Evolutionary conservation across 1,140 invertebrate species (phyloP).

Genomic region (Tetraneura akinire): DNA sequence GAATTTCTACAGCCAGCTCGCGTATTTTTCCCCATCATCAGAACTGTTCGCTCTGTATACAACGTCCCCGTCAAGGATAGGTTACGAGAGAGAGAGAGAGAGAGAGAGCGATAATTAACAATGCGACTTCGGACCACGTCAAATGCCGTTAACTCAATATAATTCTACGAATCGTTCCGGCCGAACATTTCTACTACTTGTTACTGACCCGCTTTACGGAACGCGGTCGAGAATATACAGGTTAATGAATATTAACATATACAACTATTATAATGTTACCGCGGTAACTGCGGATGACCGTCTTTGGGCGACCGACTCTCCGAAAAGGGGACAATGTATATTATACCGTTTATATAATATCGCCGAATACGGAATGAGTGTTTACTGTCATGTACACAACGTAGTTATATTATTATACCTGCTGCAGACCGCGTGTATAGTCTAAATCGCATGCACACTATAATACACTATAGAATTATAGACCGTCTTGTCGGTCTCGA

Average conservation of each 20-base stretch:
- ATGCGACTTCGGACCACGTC: conserved; percentile 3
- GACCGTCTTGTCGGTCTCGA: background rate
- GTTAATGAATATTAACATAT: conserved; percentile 14
- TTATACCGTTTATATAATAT: background rate
- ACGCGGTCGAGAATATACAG: background rate
- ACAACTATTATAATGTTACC: too few species aligned
- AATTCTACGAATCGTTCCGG: too few species aligned
- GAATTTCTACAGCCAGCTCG: too few species aligned
- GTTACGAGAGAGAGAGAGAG: too few species aligned
- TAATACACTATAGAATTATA: too few species aligned
- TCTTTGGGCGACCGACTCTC: background rate
- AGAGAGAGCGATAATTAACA: too few species aligned
- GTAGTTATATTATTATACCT: background rate
- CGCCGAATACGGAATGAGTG: conserved; percentile 22
- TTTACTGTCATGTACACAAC: background rate
- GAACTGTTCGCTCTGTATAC: too few species aligned
- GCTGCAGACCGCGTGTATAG: background rate
- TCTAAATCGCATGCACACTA: background rate
- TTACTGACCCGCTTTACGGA: background rate
- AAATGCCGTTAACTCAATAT: background rate
- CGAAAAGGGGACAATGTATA: background rate
- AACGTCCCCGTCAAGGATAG: too few species aligned
- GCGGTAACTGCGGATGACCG: too few species aligned
- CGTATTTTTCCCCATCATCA: too few species aligned
- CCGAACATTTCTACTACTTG: too few species aligned